Conservation (phyloP, 2,113 vertebrate species). For the Acanthisitta chloris region DNA sequence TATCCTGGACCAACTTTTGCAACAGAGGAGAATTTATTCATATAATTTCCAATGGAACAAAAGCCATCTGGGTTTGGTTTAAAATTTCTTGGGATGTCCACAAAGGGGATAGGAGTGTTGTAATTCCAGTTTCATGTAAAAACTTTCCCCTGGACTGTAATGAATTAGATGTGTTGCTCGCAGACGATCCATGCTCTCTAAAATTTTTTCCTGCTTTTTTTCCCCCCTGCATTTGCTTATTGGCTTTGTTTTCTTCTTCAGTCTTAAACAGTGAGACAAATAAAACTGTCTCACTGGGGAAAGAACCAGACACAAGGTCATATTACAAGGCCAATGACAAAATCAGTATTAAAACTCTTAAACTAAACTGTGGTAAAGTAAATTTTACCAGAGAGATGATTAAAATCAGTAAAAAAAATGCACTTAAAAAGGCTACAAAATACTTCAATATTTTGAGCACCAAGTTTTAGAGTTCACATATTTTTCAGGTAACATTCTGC, state of each 20-base stretch:
- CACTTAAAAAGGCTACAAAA: not conserved
- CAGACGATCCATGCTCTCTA: not conserved
- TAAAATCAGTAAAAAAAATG: not conserved
- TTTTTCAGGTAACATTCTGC: not conserved
- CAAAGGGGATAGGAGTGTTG: not conserved
- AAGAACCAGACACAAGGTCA: not conserved
- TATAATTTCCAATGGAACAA: not conserved
- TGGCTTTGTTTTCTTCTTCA: not conserved
- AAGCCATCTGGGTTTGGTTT: not conserved
- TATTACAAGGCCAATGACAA: not conserved
- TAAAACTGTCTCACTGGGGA: not conserved
- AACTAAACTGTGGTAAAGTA: not conserved
- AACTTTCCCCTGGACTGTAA: not conserved
- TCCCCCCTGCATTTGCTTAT: fast-evolving
- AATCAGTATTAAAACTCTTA: not conserved
- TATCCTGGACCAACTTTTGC: not conserved
- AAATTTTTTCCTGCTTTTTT: not conserved
- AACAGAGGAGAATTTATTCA: not conserved
- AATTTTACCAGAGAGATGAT: not conserved
- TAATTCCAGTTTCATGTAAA: not conserved
- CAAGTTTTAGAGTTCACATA: not conserved
- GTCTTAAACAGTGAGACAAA: not conserved
- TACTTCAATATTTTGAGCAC: not conserved
- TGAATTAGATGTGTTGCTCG: not conserved
- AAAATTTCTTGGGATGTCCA: not conserved